Base-by-base conservation (phyloP, 1,140 invertebrate species). In the Dreissena polymorpha region DNA sequence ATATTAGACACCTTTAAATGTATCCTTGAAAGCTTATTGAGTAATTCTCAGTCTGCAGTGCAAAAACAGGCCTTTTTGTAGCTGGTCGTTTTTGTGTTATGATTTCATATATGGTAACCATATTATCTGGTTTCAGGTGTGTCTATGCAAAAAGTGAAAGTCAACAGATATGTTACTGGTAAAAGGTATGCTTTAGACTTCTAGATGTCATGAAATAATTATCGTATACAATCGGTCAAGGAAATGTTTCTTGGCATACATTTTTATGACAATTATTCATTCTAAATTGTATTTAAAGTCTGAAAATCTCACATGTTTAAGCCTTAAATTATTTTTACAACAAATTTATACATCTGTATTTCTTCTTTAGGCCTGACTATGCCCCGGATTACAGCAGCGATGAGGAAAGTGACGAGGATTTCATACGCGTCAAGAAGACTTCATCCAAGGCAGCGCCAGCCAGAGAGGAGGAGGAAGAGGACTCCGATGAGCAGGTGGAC, bases 361-460 rank as follows among this genome's bases (percentile, higher is more conserved):
- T 65, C 27, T 68, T 29, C 67, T 73, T 71, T n/a, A 92, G 91
- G 72, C 93, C 92, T 65, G 92, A 92, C 65, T 93, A 91, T 90
- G 93, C 93, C 0, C 90, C 91, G 65, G 89, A 92, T n/a, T 89
- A 87, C 49, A 94, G 95, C 39, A 95, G 95, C 86, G 94, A 95
- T 83, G 94, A 95, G 84, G 94, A 93, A 79, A 93, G 92, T 85
- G 89, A 90, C 57, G 85, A 87, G 50, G 90, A 91, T 70, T 89
- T 92, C 83, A 84, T 87, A 39, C 55, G 89, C 89, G 27, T 84
- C 83, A 84, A 86, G 86, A 81, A 84, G 84, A 75, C 73, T 74
- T 50, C 29, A 65, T 50, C 29, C 55, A 68, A 85, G 73, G 64
- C 73, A 53, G 60, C 27, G 75, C 70, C 50, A 25, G 68, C 60